phyloP scores from a whole-genome alignment of 2,888 invertebrate species.

The Amorpha juglandis region DNA sequence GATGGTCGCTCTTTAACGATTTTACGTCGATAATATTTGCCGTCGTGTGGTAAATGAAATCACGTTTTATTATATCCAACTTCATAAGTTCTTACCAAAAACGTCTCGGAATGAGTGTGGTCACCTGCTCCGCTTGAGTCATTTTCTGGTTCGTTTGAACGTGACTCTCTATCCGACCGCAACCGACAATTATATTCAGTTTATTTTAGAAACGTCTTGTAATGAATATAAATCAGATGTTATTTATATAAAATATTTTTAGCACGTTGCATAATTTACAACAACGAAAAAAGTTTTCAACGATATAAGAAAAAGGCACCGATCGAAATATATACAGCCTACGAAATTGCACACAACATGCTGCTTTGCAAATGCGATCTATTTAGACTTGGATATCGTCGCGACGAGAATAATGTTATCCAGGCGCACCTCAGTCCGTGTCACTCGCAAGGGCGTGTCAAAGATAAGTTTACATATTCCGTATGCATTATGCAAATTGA shows the following conservation, averaged over 20 bases:
- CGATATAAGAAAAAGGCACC: neutral
- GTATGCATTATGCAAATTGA: slow-evolving; percentile 83
- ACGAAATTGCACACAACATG: slow-evolving; percentile 63
- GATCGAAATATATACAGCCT: slow-evolving; percentile 45
- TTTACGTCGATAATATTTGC: slow-evolving; percentile 65
- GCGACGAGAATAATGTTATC: slow-evolving; percentile 79
- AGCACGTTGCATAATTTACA: slow-evolving; percentile 40
- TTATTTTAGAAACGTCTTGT: slow-evolving; percentile 23
- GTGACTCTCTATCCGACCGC: slow-evolving; percentile 34
- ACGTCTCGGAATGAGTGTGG: slow-evolving; percentile 49
- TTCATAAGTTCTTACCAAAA: slow-evolving; percentile 61
- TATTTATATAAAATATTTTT: slow-evolving; percentile 38
- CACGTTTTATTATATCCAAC: slow-evolving; percentile 62
- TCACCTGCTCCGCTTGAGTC: slow-evolving; percentile 38
- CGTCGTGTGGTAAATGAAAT: slow-evolving; percentile 66
- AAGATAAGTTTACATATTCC: slow-evolving; percentile 82
- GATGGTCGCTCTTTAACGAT: slow-evolving; percentile 71
- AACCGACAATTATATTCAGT: slow-evolving; percentile 35
- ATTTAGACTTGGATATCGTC: slow-evolving; percentile 78
- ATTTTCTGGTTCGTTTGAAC: slow-evolving; percentile 24
- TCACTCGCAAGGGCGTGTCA: slow-evolving; percentile 80
- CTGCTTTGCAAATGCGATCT: slow-evolving; percentile 75
- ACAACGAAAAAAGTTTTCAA: neutral
- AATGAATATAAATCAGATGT: slow-evolving; percentile 17
- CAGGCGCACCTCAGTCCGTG: slow-evolving; percentile 77